phyloP scores from a whole-genome alignment of 2,797 vertebrate species.

The Denticeps clupeoides region DNA sequence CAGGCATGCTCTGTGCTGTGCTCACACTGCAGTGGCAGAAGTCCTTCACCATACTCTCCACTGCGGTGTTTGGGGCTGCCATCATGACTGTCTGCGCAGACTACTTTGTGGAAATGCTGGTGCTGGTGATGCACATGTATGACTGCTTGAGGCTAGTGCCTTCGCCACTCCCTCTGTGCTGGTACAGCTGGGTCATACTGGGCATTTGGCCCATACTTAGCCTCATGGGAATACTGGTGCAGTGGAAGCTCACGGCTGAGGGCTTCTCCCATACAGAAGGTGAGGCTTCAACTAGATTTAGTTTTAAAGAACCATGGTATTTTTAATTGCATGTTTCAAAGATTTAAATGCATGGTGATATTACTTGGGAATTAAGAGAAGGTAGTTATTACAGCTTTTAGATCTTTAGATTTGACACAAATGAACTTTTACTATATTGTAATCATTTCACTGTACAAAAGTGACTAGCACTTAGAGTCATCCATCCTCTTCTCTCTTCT shows the following conservation, averaged over 20 bases:
- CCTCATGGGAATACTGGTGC: slow-evolving; percentile 66
- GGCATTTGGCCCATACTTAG: slow-evolving; percentile 73
- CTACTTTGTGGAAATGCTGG: slow-evolving; percentile 73
- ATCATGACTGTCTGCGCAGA: slow-evolving; percentile 71
- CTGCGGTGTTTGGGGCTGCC: slow-evolving; percentile 68
- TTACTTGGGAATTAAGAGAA: no score
- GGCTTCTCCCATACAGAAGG: slow-evolving; percentile 70
- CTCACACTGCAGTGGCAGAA: slow-evolving; percentile 77
- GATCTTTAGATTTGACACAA: no score
- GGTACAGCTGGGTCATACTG: slow-evolving; percentile 81
- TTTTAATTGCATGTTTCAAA: no score
- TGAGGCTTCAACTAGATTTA: slow-evolving; percentile 39
- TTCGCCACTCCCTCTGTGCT: slow-evolving; percentile 61
- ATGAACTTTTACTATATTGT: no score
- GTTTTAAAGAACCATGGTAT: neutral
- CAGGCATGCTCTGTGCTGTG: slow-evolving; percentile 73
- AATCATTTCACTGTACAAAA: no score
- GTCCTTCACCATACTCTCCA: slow-evolving; percentile 69
- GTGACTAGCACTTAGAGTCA: slow-evolving; percentile 3
- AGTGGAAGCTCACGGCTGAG: slow-evolving; percentile 75
- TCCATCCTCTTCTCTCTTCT: neutral
- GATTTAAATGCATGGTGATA: no score
- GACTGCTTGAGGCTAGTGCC: slow-evolving; percentile 60
- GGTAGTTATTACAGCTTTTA: no score
- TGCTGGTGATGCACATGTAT: slow-evolving; percentile 56